A percentile compares a stretch with the other conserved stretches of the same genome.
Evolutionary conservation across 2,797 vertebrate species (phyloP).

Genomic region (Xenops minutus): DNA sequence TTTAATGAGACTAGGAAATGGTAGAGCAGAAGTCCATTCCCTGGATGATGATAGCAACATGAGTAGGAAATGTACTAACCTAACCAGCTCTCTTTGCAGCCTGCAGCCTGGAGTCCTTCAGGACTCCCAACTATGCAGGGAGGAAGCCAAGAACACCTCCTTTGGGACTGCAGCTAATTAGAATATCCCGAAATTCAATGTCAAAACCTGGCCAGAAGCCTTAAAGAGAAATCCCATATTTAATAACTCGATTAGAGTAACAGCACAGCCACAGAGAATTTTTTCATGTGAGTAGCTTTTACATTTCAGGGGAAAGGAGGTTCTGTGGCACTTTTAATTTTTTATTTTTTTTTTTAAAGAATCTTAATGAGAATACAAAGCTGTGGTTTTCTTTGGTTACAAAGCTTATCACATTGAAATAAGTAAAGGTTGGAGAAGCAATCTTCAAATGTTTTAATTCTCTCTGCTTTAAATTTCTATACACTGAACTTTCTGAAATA

Average conservation of each 20-base stretch:
- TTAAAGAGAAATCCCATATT: constrained; percentile 26
- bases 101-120: constrained; percentile 18
- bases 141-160: constrained; percentile 39
- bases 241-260: neutral
- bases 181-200: constrained; percentile 47
- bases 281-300: neutral
- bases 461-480: constrained; percentile 4
- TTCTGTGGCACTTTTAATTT: neutral
- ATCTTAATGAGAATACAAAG: neutral
- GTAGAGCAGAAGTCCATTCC: constrained; percentile 37
- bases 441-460: neutral
- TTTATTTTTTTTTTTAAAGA: neutral
- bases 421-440: neutral
- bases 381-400: neutral
- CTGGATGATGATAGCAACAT: neutral
- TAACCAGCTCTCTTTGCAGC: neutral
- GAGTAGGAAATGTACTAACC: constrained; percentile 50
- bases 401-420: neutral
- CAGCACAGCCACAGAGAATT: neutral
- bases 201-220: constrained; percentile 64
- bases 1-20: constrained; percentile 37
- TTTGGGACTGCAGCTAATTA: constrained; percentile 29
- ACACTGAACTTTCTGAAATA: neutral
- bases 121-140: neutral
- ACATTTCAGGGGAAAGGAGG: neutral